Conservation (phyloP, 2,797 vertebrate genomes). For the Melanotaenia nigrans region DNA sequence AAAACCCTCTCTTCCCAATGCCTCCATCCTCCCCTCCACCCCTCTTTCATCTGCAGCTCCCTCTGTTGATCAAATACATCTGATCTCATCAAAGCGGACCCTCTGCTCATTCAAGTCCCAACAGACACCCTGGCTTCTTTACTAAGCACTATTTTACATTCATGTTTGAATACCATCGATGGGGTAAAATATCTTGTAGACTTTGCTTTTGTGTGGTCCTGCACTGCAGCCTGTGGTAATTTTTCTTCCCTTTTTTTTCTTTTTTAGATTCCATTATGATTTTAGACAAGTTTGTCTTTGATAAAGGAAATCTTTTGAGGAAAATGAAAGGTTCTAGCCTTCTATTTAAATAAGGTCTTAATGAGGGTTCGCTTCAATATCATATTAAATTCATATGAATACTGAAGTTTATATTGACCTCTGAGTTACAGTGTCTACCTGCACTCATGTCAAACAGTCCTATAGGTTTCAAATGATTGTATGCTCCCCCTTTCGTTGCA, state of each 20-base stretch:
- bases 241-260: constrained; percentile 5
- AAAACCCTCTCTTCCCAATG: constrained; percentile 57
- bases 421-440: constrained; percentile 7
- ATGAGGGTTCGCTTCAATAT: constrained; percentile 42
- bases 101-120: constrained; percentile 79
- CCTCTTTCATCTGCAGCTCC: constrained; percentile 76
- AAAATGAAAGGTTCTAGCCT: constrained; percentile 45
- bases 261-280: constrained; percentile 40
- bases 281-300: constrained; percentile 57
- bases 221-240: constrained; percentile 63
- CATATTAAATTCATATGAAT: constrained; percentile 40
- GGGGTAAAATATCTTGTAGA: constrained; percentile 70
- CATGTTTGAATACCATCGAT: constrained; percentile 77
- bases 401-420: not conserved
- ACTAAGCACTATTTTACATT: constrained; percentile 79
- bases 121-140: constrained; percentile 75
- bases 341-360: constrained; percentile 36
- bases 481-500: constrained; percentile 15
- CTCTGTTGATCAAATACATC: constrained; percentile 81
- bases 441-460: constrained; percentile 17
- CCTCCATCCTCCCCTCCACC: constrained; percentile 25
- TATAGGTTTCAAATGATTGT: constrained; percentile 33
- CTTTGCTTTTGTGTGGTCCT: constrained; percentile 78
- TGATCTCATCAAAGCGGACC: constrained; percentile 82
- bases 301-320: constrained; percentile 47